A percentile compares a stretch with the other conserved stretches of the same genome.
phyloP scores from a whole-genome alignment of 1,140 invertebrate species.

The Uloborus diversus region DNA sequence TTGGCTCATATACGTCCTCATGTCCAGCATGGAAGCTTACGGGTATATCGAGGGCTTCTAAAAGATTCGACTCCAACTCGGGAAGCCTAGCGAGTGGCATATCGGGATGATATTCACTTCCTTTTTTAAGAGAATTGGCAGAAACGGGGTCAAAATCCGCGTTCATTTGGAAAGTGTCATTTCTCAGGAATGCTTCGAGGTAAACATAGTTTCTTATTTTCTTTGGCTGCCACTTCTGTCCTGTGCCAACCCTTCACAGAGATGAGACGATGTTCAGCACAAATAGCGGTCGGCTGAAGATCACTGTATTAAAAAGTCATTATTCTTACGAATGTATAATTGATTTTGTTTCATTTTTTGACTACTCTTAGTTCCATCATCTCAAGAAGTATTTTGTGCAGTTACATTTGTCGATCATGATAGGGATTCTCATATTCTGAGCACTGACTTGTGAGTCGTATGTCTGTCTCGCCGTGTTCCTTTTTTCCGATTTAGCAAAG shows the following conservation, averaged over 20 bases:
- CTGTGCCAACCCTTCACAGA: conserved; percentile 26
- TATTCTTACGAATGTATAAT: conserved; percentile 32
- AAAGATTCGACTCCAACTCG: no score
- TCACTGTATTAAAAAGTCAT: conserved; percentile 39
- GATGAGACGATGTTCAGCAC: conserved; percentile 33
- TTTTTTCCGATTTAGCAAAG: neutral
- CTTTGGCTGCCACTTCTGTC: conserved; percentile 42
- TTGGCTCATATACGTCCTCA: conserved; percentile 90
- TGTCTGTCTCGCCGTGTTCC: neutral
- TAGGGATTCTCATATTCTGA: neutral
- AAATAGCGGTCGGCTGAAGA: conserved; percentile 36
- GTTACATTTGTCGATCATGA: neutral
- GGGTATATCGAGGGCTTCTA: conserved; percentile 67
- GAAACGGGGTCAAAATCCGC: neutral
- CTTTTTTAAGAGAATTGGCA: conserved; percentile 20
- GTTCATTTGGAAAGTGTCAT: no score
- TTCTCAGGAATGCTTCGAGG: conserved; percentile 26
- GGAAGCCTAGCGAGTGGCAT: no score
- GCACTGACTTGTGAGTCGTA: conserved; percentile 1
- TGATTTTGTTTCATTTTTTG: conserved; percentile 13
- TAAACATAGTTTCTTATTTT: conserved; percentile 15
- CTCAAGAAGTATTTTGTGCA: conserved; percentile 4
- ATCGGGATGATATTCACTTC: conserved; percentile 29
- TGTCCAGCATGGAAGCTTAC: conserved; percentile 93
- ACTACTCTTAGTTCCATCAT: conserved; percentile 9